Base-by-base conservation (phyloP, 2,113 vertebrate species). In the Takifugu flavidus region DNA sequence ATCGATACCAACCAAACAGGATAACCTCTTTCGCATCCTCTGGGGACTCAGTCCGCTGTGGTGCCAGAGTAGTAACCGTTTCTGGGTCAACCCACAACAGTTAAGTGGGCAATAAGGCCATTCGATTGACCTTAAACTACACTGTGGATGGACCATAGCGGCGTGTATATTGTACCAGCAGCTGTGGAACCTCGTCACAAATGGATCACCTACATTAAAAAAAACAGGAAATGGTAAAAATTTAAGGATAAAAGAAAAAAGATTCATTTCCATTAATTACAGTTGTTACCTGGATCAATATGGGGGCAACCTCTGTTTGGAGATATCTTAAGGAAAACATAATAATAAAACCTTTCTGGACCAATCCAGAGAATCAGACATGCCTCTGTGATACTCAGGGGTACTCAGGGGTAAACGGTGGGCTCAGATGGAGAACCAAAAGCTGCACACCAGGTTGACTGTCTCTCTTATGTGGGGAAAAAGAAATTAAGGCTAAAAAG, bases 51-150 rank as follows among this genome's bases (percentile, higher is more conserved):
- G 20, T 15, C 45, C 14, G 29, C 57, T 56, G 52, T 43, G 53
- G 49, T 20, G 20, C 20, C 28, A 42, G 55, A 28, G 57, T 45
- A 59, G 49, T 47, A 59, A 67, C 61, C 54, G 42, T 75, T 84
- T 88, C 78, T 84, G 78, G 87, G 82, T 82, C 82, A 86, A 78
- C 82, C 46, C 56, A 55, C 49, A 62, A 51, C 67, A 58, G 62
- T 79, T 74, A 75, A 82, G 43, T 77, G 42, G 57, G 63, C 47
- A 84, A 78, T 78, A 84, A 77, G 87, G 86, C 55, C 83, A 85
- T 69, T 89, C 80, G 55, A 89, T 89, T 53, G 65, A 34, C 56
- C 34, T 49, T 57, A 70, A 78, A 78, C 78, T 58, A 77, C 43
- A 68, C 28, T 2, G n/a, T 49, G 20, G 57, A 28, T 44, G 52